phyloP scores from a whole-genome alignment of 2,113 vertebrate genomes.

The Salvator merianae region DNA sequence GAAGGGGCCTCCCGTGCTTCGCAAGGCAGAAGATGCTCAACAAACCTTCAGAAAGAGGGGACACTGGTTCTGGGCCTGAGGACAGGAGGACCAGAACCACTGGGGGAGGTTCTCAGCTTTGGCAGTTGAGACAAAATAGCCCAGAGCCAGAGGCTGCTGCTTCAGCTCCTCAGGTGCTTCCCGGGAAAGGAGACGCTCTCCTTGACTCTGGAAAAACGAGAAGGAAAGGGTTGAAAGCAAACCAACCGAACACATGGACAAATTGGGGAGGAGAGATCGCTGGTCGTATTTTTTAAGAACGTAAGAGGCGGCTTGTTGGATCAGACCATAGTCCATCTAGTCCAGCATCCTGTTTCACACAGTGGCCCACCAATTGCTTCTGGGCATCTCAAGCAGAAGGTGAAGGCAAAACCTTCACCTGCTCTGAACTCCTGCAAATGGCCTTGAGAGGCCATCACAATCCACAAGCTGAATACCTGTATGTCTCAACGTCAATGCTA shows the following conservation, averaged over 20 bases:
- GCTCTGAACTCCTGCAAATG: too few relatives aligned
- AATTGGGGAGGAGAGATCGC: background rate
- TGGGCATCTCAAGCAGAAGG: too few relatives aligned
- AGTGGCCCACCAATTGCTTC: too few relatives aligned
- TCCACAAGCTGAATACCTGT: constrained; percentile 2
- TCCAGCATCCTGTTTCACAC: too few relatives aligned
- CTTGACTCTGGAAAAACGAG: constrained; percentile 83
- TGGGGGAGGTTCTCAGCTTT: constrained; percentile 93
- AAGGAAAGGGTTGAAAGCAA: background rate
- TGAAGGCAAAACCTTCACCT: too few relatives aligned
- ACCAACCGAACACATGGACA: background rate
- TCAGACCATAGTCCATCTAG: too few relatives aligned
- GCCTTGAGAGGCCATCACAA: too few relatives aligned
- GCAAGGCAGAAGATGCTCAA: background rate
- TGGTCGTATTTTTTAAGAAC: background rate
- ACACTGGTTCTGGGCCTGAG: constrained; percentile 96
- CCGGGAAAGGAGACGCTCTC: constrained; percentile 91
- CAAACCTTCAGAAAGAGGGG: constrained; percentile 96
- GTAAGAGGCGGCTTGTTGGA: background rate
- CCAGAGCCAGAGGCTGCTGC: constrained; percentile 95
- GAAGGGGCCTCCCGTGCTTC: background rate
- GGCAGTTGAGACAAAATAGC: constrained; percentile 97
- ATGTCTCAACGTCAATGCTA: constrained; percentile 1
- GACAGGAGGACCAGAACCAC: constrained; percentile 98
- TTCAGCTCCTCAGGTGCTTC: constrained; percentile 96